phyloP scores from a whole-genome alignment of 2,113 vertebrate genomes.

The Anolis sagrei region DNA sequence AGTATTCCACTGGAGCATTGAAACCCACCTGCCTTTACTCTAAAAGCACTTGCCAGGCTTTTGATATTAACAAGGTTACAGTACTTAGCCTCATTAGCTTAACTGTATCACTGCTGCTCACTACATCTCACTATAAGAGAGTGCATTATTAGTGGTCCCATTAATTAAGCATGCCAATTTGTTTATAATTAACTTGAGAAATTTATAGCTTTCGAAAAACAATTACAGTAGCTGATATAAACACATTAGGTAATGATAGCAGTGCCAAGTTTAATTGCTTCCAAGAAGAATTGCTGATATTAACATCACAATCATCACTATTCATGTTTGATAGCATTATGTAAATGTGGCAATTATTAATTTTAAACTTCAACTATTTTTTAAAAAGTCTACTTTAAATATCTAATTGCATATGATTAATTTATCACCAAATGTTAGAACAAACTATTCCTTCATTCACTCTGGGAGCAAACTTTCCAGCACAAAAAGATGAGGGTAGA shows the following conservation, averaged over 20 bases:
- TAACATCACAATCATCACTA: slow-evolving; percentile 46
- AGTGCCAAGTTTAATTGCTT: slow-evolving; percentile 69
- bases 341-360: slow-evolving; percentile 42
- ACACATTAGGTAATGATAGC: slow-evolving; percentile 59
- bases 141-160: slow-evolving; percentile 47
- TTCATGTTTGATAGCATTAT: slow-evolving; percentile 57
- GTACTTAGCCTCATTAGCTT: slow-evolving; percentile 40
- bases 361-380: slow-evolving; percentile 39
- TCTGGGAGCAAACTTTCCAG: slow-evolving; percentile 26
- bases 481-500: slow-evolving; percentile 14
- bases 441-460: slow-evolving; percentile 10
- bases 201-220: slow-evolving; percentile 69
- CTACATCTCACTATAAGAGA: slow-evolving; percentile 55
- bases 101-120: slow-evolving; percentile 38
- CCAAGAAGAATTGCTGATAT: slow-evolving; percentile 63
- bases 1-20: not conserved
- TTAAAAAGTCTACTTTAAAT: slow-evolving; percentile 40
- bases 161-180: slow-evolving; percentile 71
- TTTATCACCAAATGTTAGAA: slow-evolving; percentile 8
- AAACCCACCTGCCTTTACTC: not conserved
- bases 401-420: slow-evolving; percentile 27
- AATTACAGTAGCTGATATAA: slow-evolving; percentile 67
- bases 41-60: not conserved
- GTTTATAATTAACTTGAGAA: slow-evolving; percentile 74
- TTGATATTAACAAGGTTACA: slow-evolving; percentile 24